Evolutionary conservation across 2,888 invertebrate genomes (phyloP).

Genomic region (Seladonia tumulorum): DNA sequence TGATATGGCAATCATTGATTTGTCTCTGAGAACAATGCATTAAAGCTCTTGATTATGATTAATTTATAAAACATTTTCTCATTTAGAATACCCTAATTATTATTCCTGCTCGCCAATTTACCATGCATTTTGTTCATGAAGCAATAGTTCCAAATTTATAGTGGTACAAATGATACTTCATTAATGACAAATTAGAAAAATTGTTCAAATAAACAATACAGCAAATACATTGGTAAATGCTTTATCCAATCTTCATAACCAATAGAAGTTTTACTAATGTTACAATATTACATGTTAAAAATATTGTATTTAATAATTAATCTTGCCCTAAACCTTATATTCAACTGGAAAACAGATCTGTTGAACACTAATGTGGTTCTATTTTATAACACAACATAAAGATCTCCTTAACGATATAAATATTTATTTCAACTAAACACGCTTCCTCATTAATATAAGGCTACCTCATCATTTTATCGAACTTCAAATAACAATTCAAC

Average conservation of each 20-base stretch:
- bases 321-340: neutral
- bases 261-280: neutral
- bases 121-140: conserved; percentile 58
- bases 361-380: neutral
- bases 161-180: conserved; percentile 9
- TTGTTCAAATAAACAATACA: conserved; percentile 12
- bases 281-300: neutral
- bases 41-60: neutral
- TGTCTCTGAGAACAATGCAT: neutral
- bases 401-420: neutral
- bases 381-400: neutral
- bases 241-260: conserved; percentile 10
- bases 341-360: conserved; percentile 1
- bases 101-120: conserved; percentile 65
- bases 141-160: conserved; percentile 21
- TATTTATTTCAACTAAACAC: neutral
- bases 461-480: conserved; percentile 10
- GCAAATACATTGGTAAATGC: conserved; percentile 27
- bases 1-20: conserved; percentile 8
- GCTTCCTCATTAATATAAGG: conserved; percentile 7
- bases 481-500: conserved; percentile 10
- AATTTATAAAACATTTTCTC: conserved; percentile 67
- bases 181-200: conserved; percentile 27
- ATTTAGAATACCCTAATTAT: conserved; percentile 24
- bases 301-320: neutral